Base-by-base conservation (phyloP, 2,888 invertebrate genomes). In the Gasteruption jaculator region DNA sequence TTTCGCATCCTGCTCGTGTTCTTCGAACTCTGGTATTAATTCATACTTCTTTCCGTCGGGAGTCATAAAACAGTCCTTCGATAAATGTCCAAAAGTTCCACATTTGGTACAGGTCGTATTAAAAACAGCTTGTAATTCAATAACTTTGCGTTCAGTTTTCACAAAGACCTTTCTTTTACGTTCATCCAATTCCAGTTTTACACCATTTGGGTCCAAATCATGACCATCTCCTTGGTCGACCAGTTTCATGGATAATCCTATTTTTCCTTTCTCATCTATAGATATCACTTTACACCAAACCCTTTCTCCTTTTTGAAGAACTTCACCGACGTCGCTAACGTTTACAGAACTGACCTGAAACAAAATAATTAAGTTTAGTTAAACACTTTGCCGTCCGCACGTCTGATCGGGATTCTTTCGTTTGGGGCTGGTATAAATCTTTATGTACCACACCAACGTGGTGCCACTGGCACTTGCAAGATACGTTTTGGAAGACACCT, bases 241-340 rank as follows among this genome's bases (percentile, higher is more conserved):
- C 16, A 64, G 53, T 50, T 73, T 73, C 72, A 73, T 73, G 1
- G 72, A 72, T n/a, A 72, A 39, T 6, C 63, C 68, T 39, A 73
- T 61, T 53, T 73, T 73, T 19, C 70, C 71, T 46, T 72, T 68
- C 32, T 66, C 58, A 4, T 41, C 50, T 2, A 68, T 47, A 1
- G 61, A 57, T 45, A 73, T 72, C 22, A 71, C 58, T 58, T 73
- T 73, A 47, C 72, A 73, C 72, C 72, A 73, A 7, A 73, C 61
- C 22, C 61, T 49, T 18, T 73, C 73, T 3, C 72, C 72, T 41
- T 56, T 60, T 38, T 69, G 65, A 20, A 73, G 54, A 34, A 73
- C 54, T 10, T 73, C 72, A 11, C 58, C 51, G 3, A 62, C 71
- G 58, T 73, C 66, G 36, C 71, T 68, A 14, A 72, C 65, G 37